Percentiles rank a stretch among this genome's conserved stretches.
These are phyloP conservation scores for Omphaloscelis lunosa DNA, from an alignment of 2,888 invertebrate species.

Conservation along the genomic window DNA sequence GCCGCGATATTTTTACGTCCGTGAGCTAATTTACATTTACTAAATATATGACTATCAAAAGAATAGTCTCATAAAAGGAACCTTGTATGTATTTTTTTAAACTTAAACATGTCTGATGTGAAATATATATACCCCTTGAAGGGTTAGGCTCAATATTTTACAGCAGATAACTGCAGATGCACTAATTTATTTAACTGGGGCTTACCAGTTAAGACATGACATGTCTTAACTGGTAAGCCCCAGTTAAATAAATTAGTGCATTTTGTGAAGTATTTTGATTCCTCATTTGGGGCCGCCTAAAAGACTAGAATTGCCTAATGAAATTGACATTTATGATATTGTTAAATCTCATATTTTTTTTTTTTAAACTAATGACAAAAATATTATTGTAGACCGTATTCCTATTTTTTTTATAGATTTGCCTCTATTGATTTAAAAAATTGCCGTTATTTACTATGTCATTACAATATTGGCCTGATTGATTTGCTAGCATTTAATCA, in stretches of 20 bases:
- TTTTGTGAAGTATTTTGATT: not conserved
- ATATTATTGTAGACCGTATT: not conserved
- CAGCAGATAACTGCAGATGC: not conserved
- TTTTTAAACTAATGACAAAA: not conserved
- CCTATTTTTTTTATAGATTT: not conserved
- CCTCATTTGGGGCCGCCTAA: not conserved
- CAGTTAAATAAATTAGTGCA: no score
- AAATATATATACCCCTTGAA: not conserved
- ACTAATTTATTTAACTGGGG: not conserved
- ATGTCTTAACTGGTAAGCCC: no score
- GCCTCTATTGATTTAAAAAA: not conserved
- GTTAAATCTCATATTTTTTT: not conserved
- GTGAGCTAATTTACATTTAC: not conserved
- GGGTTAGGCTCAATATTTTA: no score
- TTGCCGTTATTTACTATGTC: not conserved
- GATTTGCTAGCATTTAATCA: slow-evolving; percentile 6
- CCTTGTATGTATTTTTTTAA: not conserved
- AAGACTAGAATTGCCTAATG: not conserved
- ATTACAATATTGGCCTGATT: not conserved
- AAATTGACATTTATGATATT: not conserved
- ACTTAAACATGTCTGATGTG: no score
- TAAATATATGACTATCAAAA: not conserved
- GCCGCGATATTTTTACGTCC: no score
- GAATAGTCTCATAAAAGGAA: not conserved
- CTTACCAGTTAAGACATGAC: not conserved